Base-by-base conservation (phyloP, 2,888 invertebrate species). In the Philaethria dido region DNA sequence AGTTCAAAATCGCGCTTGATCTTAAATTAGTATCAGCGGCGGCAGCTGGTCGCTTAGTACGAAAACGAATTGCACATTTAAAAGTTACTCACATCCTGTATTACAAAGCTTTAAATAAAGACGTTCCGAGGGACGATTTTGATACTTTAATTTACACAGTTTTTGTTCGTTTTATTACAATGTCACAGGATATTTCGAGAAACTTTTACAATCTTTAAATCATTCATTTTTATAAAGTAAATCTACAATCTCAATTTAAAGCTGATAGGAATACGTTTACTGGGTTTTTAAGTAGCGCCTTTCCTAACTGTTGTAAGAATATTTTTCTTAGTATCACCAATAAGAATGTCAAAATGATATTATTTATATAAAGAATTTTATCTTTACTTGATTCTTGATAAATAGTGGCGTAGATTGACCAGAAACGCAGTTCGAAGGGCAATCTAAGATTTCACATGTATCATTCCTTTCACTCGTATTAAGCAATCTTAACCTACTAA, bases 401-500 rank as follows among this genome's bases (percentile, higher is more conserved):
- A 20, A 42, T 0, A 33, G 22, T 9, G 22, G 39, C 4, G 14
- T 33, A 11, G 16, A n/a, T 42, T 57, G 22, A 42, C 39, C 20
- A 39, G n/a, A 14, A 57, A 48, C 16, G 2, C 20, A 36, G 16
- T 55, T 59, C 18, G 64, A 64, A 64, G 57, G 64, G 57, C 64
- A 20, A 45, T 54, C 55, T 59, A 18, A 47, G 45, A 62, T 66
- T 29, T 52, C 54, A 48, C n/a, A 62, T 60, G 52, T 59, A 14
- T 44, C 25, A 57, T 45, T 48, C 69, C 69, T 69, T 69, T 69
- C 66, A 62, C 69, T 66, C 44, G 8, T 54, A 54, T 65, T 68
- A 42, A 36, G 20, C 39, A 59, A 69, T 52, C 29, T 39, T 52
- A 57, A 62, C 66, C 57, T 59, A 66, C 50, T 66, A 62, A 69